Conservation (phyloP, 37 sponge, comb jelly and placozoan genomes). For the Halichondria panicea region DNA sequence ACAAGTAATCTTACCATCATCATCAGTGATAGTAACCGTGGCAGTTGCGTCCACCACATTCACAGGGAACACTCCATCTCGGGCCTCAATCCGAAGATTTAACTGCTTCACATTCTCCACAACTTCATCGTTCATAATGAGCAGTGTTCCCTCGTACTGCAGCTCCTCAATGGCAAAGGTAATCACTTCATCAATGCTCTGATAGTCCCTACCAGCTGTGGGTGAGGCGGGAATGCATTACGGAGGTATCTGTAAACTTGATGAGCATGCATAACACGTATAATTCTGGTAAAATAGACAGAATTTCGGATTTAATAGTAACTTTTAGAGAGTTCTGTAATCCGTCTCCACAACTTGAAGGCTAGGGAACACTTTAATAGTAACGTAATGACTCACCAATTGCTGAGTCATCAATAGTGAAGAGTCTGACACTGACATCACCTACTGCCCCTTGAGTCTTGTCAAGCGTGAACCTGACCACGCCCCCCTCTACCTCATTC, state of each 20-base stretch:
- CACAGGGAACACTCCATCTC: slow-evolving; percentile 21
- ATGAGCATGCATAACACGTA: neutral
- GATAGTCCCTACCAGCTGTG: slow-evolving; percentile 13
- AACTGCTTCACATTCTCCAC: slow-evolving; percentile 22
- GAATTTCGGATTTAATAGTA: too few relatives aligned
- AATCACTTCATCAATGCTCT: neutral
- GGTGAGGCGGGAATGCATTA: too few relatives aligned
- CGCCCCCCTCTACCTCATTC: slow-evolving; percentile 22
- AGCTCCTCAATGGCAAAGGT: slow-evolving; percentile 18
- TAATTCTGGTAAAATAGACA: neutral
- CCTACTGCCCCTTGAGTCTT: slow-evolving; percentile 36
- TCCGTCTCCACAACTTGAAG: too few relatives aligned
- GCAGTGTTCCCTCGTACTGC: neutral
- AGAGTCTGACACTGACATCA: slow-evolving; percentile 18
- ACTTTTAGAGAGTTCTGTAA: too few relatives aligned
- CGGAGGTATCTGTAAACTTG: too few relatives aligned
- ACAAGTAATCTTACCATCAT: slow-evolving; percentile 19
- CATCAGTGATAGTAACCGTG: slow-evolving; percentile 18
- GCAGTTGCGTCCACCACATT: slow-evolving; percentile 2
- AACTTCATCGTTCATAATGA: neutral
- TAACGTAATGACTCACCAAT: neutral
- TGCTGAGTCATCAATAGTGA: slow-evolving; percentile 22
- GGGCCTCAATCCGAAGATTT: slow-evolving; percentile 2
- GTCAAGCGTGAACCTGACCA: slow-evolving; percentile 13
- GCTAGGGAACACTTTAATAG: neutral